Evolutionary conservation across 92 coral and sea anemone species (phyloP), one percentile per base, ranked within the genome.

Genomic region (Diadumene lineata): DNA sequence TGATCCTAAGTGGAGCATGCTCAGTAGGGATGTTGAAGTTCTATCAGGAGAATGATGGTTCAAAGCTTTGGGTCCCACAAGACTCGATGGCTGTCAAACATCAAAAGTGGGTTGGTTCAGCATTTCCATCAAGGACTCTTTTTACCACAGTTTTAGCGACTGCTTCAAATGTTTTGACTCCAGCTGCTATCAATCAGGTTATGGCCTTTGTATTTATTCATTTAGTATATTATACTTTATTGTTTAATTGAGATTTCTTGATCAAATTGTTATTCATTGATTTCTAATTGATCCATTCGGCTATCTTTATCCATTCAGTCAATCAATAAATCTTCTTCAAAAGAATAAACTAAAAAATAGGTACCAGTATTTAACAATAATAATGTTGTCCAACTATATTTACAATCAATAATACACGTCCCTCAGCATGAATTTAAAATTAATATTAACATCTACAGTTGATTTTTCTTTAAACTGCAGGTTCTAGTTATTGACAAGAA

Each of bases 11-110:
- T 64, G 98, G 89, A 7, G 86, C 65, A 24, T 93, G 98, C 72
- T 13, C 81, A 8, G 79, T 70, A 50, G 98, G 98, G 31, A 38
- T 93, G 62, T n/a, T 87, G 7, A 79, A 78, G 27, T 93, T 93
- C 46, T 73, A 84, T 8, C 79, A 87, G 55, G 98, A 93, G 64
- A 90, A 76, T 64, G 81, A 89, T n/a, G 93, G 89, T 4, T 90
- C 91, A 24, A 93, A 87, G 73, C 80, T 93, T n/a, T 93, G 98
- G 98, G 84, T 84, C 13, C 93, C 98, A 0, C 86, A 61, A n/a
- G 88, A 90, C 27, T 85, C 98, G 0, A 43, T 78, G 26, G 89
- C 93, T 19, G 73, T 70, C 61, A 72, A 80, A 62, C 93, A 93
- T 77, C 87, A 76, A 48, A 61, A 64, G 1, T 93, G 96, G 98